Evolutionary conservation across 2,113 vertebrate genomes (phyloP).

Genomic region (Pyxicephalus adspersus): DNA sequence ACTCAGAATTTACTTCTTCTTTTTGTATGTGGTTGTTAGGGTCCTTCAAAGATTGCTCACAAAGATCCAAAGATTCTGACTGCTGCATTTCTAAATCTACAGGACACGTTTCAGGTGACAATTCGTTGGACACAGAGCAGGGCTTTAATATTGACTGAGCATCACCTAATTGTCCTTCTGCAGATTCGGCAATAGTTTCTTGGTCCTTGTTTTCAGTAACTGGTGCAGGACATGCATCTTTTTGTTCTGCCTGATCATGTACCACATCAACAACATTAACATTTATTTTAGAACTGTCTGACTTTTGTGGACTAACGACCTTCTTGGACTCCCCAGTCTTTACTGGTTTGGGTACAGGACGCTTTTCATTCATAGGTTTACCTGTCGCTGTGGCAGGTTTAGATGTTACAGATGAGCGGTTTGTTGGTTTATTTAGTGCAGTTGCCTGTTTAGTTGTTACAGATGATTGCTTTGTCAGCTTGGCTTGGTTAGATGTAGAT

Average conservation of each 20-base stretch:
- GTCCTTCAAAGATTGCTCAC: background rate
- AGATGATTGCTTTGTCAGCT: background rate
- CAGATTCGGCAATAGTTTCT: background rate
- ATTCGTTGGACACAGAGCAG: background rate
- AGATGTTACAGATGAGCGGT: background rate
- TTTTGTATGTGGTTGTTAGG: background rate
- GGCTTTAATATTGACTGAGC: background rate
- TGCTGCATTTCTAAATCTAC: background rate
- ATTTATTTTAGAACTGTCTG: background rate
- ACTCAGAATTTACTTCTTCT: background rate
- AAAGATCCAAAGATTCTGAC: background rate
- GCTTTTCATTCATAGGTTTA: background rate
- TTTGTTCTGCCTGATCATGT: background rate
- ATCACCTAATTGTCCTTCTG: background rate
- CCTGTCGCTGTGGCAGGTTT: background rate
- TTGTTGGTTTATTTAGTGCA: slow-evolving; percentile 9
- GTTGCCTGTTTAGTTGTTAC: slow-evolving; percentile 2
- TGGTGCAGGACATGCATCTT: background rate
- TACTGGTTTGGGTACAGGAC: background rate
- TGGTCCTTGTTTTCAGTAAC: background rate
- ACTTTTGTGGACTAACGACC: background rate
- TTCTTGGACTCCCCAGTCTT: background rate
- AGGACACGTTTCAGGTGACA: background rate
- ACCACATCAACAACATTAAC: background rate
- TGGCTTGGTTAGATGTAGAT: background rate